phyloP scores from a whole-genome alignment of 92 coral and sea anemone genomes.

The Epizoanthus scotinus region DNA sequence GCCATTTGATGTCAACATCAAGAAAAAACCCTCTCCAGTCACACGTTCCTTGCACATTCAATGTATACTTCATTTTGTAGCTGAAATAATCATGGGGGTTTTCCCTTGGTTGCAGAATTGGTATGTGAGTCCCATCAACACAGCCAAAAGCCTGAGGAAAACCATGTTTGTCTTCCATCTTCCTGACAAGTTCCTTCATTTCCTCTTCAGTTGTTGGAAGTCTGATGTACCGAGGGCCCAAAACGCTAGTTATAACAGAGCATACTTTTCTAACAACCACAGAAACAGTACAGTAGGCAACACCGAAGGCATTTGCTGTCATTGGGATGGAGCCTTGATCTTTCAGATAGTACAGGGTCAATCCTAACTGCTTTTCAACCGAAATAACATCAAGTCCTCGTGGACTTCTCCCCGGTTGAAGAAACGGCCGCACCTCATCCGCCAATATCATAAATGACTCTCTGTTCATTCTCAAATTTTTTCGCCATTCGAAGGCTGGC shows the following conservation, averaged over 20 bases:
- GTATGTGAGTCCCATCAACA: constrained; percentile 49
- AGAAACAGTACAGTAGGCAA: constrained; percentile 40
- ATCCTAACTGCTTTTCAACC: constrained; percentile 58
- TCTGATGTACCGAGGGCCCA: constrained; percentile 45
- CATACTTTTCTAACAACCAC: constrained; percentile 56
- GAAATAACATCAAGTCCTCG: constrained; percentile 52
- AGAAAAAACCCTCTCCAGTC: constrained; percentile 46
- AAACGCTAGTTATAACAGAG: constrained; percentile 22
- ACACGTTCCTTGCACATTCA: constrained; percentile 62
- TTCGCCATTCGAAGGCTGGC: constrained; percentile 15
- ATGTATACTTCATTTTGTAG: constrained; percentile 52
- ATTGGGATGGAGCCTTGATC: constrained; percentile 63
- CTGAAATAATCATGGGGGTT: constrained; percentile 56
- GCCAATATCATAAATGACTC: constrained; percentile 33
- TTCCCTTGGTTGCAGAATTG: constrained; percentile 45
- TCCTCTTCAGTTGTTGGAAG: constrained; percentile 49
- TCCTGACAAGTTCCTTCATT: constrained; percentile 38
- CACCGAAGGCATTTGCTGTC: constrained; percentile 69
- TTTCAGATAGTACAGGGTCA: constrained; percentile 58
- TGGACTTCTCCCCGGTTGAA: constrained; percentile 51
- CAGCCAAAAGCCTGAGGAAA: constrained; percentile 56
- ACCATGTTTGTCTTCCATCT: constrained; percentile 40
- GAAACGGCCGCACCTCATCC: constrained; percentile 31
- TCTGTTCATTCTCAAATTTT: constrained; percentile 15
- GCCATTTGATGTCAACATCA: constrained; percentile 46